phyloP scores from a whole-genome alignment of 1,140 invertebrate genomes.

The Zaprionus kolodkinae region DNA sequence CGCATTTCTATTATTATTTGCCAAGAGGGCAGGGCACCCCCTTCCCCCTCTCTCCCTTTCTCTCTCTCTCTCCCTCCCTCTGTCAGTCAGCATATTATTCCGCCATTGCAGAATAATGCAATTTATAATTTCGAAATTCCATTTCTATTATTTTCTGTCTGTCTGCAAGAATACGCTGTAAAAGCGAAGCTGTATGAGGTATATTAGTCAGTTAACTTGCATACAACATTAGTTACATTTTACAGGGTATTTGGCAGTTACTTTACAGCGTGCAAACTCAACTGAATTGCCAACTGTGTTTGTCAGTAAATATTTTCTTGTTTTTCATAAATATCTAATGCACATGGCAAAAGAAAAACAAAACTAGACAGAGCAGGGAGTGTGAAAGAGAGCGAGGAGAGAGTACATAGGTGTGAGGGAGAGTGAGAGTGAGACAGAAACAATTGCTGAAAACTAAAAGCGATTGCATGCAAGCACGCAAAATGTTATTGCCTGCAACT shows the following conservation, averaged over 20 bases:
- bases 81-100: conserved; percentile 32
- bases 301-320: conserved; percentile 53
- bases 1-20: conserved; percentile 26
- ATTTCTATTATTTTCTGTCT: conserved; percentile 59
- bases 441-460: conserved; percentile 58
- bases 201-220: conserved; percentile 24
- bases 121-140: conserved; percentile 64
- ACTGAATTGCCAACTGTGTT: conserved; percentile 43
- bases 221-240: too few species aligned
- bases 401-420: not conserved
- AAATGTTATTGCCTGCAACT: conserved; percentile 62
- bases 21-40: not conserved
- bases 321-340: conserved; percentile 74
- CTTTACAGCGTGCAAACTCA: not conserved
- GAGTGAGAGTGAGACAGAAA: not conserved
- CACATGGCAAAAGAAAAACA: conserved; percentile 18
- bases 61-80: not conserved
- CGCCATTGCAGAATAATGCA: conserved; percentile 38
- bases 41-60: not conserved
- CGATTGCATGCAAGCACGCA: conserved; percentile 75
- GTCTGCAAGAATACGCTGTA: conserved; percentile 34
- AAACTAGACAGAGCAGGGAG: not conserved
- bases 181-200: not conserved
- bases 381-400: too few species aligned
- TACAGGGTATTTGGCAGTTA: conserved; percentile 42